These are phyloP conservation scores for Gorsachius goisagi DNA, from an alignment of 2,113 vertebrate species.

Conservation along the genomic window DNA sequence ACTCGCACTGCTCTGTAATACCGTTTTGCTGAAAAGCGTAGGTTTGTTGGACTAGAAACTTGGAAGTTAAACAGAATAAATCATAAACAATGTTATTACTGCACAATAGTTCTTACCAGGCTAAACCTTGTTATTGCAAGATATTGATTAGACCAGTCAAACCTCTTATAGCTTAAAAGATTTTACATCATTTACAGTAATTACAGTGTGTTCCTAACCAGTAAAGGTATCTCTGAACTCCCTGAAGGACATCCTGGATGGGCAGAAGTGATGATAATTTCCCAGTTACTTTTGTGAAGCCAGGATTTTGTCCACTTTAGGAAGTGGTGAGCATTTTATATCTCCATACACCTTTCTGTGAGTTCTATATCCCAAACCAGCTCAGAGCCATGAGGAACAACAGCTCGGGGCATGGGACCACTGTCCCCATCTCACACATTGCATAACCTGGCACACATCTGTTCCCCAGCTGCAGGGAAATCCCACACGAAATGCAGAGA, in stretches of 20 bases:
- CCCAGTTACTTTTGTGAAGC: neutral
- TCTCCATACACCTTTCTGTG: neutral
- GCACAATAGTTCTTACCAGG: neutral
- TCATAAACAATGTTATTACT: neutral
- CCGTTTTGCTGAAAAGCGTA: neutral
- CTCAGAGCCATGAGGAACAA: neutral
- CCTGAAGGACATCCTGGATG: neutral
- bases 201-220: neutral
- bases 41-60: neutral
- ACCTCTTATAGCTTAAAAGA: slow-evolving; percentile 1
- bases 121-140: slow-evolving; percentile 40
- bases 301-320: neutral
- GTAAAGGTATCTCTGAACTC: neutral
- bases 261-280: neutral
- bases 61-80: neutral
- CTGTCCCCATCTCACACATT: neutral
- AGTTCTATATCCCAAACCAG: neutral
- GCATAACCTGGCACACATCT: neutral
- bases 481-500: neutral
- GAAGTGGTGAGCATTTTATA: neutral
- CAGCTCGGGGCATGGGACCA: accelerated
- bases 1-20: neutral
- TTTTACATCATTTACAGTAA: slow-evolving; percentile 37
- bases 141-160: slow-evolving; percentile 13
- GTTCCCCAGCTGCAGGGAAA: neutral